Evolutionary conservation across 92 coral and sea anemone species (phyloP).

Genomic region (Isaurus tuberculatus): DNA sequence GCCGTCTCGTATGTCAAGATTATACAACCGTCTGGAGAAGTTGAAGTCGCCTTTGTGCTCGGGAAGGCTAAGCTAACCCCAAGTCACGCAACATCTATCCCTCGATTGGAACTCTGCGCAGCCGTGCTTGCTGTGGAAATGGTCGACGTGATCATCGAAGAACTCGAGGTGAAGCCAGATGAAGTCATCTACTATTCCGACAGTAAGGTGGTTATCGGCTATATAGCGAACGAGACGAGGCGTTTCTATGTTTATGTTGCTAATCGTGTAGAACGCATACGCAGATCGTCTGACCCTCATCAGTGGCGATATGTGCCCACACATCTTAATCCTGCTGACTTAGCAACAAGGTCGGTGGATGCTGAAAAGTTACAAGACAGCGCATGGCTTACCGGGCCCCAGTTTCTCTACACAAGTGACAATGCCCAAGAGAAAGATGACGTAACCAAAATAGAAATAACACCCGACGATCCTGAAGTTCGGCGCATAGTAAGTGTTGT

Average conservation of each 20-base stretch:
- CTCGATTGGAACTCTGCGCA: constrained; percentile 62
- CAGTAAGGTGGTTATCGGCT: constrained; percentile 66
- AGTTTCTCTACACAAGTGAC: constrained; percentile 46
- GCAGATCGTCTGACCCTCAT: constrained; percentile 53
- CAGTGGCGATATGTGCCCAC: constrained; percentile 64
- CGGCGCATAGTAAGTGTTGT: constrained; percentile 30
- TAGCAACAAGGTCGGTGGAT: constrained; percentile 60
- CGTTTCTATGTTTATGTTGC: constrained; percentile 63
- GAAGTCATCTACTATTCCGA: constrained; percentile 56
- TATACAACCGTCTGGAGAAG: constrained; percentile 47
- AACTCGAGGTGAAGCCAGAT: constrained; percentile 49
- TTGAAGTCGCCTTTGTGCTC: constrained; percentile 59
- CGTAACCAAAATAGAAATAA: background rate
- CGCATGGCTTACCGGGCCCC: constrained; percentile 57
- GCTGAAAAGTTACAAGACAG: constrained; percentile 53
- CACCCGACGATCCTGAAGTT: constrained; percentile 56
- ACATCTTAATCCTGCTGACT: constrained; percentile 62
- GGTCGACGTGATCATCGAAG: constrained; percentile 40
- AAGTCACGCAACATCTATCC: constrained; percentile 52
- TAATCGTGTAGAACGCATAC: constrained; percentile 60
- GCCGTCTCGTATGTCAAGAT: constrained; percentile 58
- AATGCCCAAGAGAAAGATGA: background rate
- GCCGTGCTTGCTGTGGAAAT: constrained; percentile 67
- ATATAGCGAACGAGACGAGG: constrained; percentile 53
- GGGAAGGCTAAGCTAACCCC: constrained; percentile 69